These are phyloP conservation scores for Argynnis bischoffii DNA, from an alignment of 2,888 invertebrate species.

Conservation along the genomic window DNA sequence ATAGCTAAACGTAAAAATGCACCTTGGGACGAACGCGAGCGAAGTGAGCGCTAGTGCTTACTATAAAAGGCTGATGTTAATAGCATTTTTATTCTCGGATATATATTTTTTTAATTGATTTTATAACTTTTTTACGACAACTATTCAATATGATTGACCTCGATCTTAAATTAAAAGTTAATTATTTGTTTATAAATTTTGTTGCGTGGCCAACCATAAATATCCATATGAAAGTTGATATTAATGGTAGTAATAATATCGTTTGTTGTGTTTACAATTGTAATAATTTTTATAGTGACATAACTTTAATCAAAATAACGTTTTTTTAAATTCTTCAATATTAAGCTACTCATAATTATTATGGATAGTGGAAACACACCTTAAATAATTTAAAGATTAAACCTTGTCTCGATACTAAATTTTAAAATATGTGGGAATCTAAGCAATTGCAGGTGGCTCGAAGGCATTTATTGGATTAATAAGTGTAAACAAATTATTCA, in stretches of 20 bases:
- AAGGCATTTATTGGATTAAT: conserved; percentile 34
- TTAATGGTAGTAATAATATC: conserved; percentile 21
- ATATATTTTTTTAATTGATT: conserved; percentile 35
- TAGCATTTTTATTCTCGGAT: conserved; percentile 28
- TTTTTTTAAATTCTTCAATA: not conserved
- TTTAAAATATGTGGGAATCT: conserved; percentile 31
- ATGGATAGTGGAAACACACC: not conserved
- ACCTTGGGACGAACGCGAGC: no score
- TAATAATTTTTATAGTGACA: conserved; percentile 15
- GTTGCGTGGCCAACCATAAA: conserved; percentile 22
- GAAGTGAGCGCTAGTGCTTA: no score
- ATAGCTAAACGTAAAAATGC: no score
- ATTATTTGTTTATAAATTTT: conserved; percentile 29
- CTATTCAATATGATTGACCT: conserved; percentile 33
- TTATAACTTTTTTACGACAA: conserved; percentile 40
- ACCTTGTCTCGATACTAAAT: conserved; percentile 21
- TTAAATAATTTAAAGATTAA: conserved; percentile 25
- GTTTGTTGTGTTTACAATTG: not conserved
- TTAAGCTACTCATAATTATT: not conserved
- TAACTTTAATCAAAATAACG: conserved; percentile 7
- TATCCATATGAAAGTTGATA: conserved; percentile 26
- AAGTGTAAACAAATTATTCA: conserved; percentile 39
- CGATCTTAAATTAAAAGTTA: conserved; percentile 22
- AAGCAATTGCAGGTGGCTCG: conserved; percentile 36
- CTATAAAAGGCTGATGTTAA: not conserved